Evolutionary conservation across 2,797 vertebrate species (phyloP), one percentile per base, ranked within the genome.

Genomic region (Hypotaenidia okinawae): DNA sequence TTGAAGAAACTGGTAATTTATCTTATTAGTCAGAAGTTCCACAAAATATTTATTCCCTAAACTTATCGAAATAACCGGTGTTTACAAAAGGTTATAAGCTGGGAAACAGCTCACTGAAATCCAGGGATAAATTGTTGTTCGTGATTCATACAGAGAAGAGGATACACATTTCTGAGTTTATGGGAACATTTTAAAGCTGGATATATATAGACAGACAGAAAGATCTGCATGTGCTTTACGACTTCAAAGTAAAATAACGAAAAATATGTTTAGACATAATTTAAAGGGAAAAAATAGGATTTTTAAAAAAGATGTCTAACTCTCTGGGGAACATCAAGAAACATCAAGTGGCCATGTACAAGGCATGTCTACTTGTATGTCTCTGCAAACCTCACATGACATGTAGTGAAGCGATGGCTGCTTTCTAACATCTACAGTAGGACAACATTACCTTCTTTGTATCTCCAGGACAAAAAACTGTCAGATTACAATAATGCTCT

Each of bases 1-100:
- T 57, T 73, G 51, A 87, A 89, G 52, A 49, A 94, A 89, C 75
- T 33, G 73, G 72, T 61, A 96, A 69, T 95, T 96, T 96, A 95
- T 75, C 61, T 80, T 64, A 63, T 37, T 89, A 67, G 87, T 90
- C 83, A 87, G 35, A 93, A 90, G 52, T 76, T 95, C 62, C 75
- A 68, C 43, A 93, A 96, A 96, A 95, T 95, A 95, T 95, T 96
- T 96, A 93, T 93, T 79, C 61, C 59, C n/a, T 81, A 63, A 91
- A 76, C 35, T 84, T 91, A 89, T 33, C 2, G 3, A 59, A 92
- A 92, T 72, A 70, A 84, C 6, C 9, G 28, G n/a, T 84, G 64
- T 94, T 96, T 93, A 95, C 54, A 84, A 54, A 89, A 59, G 30
- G 58, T 68, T 94, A 62, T 54, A 91, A 91, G 45, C 22, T 76